Percentiles rank a stretch among this genome's conserved stretches.
Conservation (phyloP, 1,140 invertebrate genomes). For the Leptinotarsa lineolata region DNA sequence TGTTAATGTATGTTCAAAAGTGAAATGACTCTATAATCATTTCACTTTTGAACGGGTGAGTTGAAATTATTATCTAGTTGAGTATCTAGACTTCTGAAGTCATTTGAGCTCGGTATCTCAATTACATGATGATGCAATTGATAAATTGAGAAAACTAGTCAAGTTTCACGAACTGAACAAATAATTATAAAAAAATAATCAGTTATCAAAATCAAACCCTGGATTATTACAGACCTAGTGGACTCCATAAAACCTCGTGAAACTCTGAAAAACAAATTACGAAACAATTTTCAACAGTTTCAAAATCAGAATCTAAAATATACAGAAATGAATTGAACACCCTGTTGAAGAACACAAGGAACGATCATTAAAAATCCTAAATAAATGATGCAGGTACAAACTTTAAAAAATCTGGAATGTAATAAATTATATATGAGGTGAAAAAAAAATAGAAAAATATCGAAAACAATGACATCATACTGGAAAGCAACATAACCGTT, state of each 20-base stretch:
- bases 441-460: slow-evolving; percentile 2
- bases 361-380: slow-evolving; percentile 14
- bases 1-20: no score
- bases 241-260: not conserved
- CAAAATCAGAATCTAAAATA: slow-evolving; percentile 4
- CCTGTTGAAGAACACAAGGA: slow-evolving; percentile 1
- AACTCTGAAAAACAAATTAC: no score
- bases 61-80: no score
- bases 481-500: slow-evolving; percentile 13
- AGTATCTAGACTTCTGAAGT: no score
- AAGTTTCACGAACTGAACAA: no score
- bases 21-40: no score
- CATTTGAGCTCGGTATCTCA: no score
- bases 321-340: slow-evolving; percentile 14
- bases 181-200: not conserved
- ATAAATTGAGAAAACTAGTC: no score
- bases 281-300: not conserved
- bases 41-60: no score
- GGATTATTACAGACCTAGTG: slow-evolving; percentile 4
- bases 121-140: no score
- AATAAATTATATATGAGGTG: slow-evolving; percentile 13
- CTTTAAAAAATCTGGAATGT: slow-evolving; percentile 10
- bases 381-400: slow-evolving; percentile 13
- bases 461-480: slow-evolving; percentile 14
- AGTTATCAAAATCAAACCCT: slow-evolving; percentile 15